Conservation (phyloP, 2,888 invertebrate species). For the Macaria liturata region DNA sequence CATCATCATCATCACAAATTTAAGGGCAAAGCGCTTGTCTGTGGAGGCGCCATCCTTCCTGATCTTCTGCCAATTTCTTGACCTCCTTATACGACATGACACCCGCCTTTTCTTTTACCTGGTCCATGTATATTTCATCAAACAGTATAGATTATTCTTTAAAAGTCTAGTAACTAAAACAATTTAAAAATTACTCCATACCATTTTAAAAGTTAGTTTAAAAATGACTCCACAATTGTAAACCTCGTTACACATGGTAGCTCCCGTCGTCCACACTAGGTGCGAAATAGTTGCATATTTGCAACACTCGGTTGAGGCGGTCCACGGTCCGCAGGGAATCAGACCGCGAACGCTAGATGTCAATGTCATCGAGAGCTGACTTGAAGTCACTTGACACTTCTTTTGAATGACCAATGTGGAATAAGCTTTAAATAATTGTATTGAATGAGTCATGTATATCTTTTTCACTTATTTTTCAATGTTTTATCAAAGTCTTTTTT, state of each 20-base stretch:
- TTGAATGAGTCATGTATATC: too few species aligned
- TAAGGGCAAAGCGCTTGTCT: too few species aligned
- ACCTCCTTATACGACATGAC: too few species aligned
- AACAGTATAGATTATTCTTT: neutral
- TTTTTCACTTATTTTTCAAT: too few species aligned
- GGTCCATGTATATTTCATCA: too few species aligned
- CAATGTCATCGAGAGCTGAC: constrained; percentile 67
- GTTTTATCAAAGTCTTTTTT: too few species aligned
- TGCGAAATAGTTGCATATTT: constrained; percentile 32
- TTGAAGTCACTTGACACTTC: constrained; percentile 18
- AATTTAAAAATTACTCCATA: too few species aligned
- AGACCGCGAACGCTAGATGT: constrained; percentile 62
- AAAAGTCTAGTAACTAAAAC: neutral
- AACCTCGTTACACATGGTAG: constrained; percentile 19
- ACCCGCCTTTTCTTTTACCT: too few species aligned
- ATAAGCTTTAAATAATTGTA: constrained; percentile 1
- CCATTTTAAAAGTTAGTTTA: too few species aligned
- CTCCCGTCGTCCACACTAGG: constrained; percentile 20
- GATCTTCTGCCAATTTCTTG: too few species aligned
- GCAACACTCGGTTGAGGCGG: constrained; percentile 47
- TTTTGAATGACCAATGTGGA: constrained; percentile 9
- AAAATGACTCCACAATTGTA: constrained; percentile 1
- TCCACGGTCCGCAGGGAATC: constrained; percentile 52
- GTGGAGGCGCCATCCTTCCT: too few species aligned
- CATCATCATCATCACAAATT: too few species aligned